Percentiles rank a stretch among this genome's conserved stretches.
Conservation (phyloP, 2,888 invertebrate genomes). For the Brachypterus glaber region DNA sequence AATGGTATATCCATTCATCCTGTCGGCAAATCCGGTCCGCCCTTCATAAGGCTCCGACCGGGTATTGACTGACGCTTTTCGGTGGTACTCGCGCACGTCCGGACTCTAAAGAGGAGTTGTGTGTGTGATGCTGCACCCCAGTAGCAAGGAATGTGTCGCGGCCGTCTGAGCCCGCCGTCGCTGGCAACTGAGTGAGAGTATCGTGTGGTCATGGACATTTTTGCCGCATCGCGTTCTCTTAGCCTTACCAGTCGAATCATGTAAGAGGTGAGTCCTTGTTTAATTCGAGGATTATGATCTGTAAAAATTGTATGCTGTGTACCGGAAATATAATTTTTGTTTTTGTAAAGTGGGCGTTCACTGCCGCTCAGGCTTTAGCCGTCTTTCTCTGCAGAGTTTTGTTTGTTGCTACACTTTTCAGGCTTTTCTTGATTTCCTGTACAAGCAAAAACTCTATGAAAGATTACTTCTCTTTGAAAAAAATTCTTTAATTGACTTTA, state of each 20-base stretch:
- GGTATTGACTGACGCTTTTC: conserved; percentile 37
- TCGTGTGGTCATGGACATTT: conserved; percentile 11
- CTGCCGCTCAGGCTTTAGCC: conserved; percentile 16
- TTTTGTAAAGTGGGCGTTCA: conserved; percentile 31
- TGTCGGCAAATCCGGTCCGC: conserved; percentile 29
- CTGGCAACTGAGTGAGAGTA: conserved; percentile 24
- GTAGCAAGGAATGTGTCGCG: conserved; percentile 34
- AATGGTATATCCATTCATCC: conserved; percentile 23
- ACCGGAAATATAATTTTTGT: background rate
- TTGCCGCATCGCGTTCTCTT: conserved; percentile 11
- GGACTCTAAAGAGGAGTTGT: conserved; percentile 27
- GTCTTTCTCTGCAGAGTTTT: conserved; percentile 8
- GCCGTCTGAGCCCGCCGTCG: conserved; percentile 22
- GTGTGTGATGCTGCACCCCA: conserved; percentile 37
- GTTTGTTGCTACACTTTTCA: conserved; percentile 3
- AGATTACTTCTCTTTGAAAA: no score
- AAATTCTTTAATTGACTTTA: no score
- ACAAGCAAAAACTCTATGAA: no score
- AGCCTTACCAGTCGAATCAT: conserved; percentile 20
- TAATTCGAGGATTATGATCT: no score
- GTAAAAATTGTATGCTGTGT: no score
- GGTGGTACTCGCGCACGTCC: conserved; percentile 30
- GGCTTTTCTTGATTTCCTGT: no score
- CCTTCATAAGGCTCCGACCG: conserved; percentile 31
- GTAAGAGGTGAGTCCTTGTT: conserved; percentile 27